A percentile compares a stretch with the other conserved stretches of the same genome.
These are phyloP conservation scores for Threskiornis aethiopicus DNA, from an alignment of 2,797 vertebrate species.

Conservation along the genomic window DNA sequence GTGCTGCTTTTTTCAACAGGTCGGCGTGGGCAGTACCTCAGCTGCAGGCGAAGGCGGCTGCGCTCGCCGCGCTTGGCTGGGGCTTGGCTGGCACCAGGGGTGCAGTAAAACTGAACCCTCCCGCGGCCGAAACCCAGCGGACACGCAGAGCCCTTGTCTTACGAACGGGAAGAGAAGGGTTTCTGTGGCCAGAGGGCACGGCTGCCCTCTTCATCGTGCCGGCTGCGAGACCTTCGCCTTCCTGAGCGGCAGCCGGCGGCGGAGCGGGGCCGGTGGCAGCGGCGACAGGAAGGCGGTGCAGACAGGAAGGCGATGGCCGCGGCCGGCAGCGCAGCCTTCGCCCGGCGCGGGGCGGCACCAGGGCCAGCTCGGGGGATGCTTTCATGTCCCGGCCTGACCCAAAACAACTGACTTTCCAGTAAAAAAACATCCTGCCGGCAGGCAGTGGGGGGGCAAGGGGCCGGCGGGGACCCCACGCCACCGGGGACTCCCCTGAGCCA, in stretches of 20 bases:
- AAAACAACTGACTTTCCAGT: neutral
- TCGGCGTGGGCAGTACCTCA: fast-evolving
- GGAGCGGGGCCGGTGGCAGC: neutral
- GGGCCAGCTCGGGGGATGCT: neutral
- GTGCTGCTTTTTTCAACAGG: neutral
- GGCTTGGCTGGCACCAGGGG: no score
- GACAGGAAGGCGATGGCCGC: conserved; percentile 29
- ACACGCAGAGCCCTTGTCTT: fast-evolving
- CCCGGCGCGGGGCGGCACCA: neutral
- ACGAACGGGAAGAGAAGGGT: fast-evolving
- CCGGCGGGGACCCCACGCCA: fast-evolving
- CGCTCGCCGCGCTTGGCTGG: neutral
- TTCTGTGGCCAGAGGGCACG: neutral
- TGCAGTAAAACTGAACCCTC: neutral
- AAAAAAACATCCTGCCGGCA: conserved; percentile 8
- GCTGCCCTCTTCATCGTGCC: neutral
- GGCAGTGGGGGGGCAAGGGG: neutral
- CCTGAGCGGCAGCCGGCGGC: neutral
- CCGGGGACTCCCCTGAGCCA: neutral
- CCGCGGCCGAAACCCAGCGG: fast-evolving
- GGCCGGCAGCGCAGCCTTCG: neutral
- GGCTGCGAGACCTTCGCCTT: neutral
- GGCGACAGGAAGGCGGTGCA: conserved; percentile 45
- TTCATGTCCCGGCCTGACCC: conserved; percentile 45
- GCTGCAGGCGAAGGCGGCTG: neutral